A percentile compares a stretch with the other conserved stretches of the same genome.
Evolutionary conservation across 2,797 vertebrate species (phyloP).

Genomic region (Tenualosa ilisha): DNA sequence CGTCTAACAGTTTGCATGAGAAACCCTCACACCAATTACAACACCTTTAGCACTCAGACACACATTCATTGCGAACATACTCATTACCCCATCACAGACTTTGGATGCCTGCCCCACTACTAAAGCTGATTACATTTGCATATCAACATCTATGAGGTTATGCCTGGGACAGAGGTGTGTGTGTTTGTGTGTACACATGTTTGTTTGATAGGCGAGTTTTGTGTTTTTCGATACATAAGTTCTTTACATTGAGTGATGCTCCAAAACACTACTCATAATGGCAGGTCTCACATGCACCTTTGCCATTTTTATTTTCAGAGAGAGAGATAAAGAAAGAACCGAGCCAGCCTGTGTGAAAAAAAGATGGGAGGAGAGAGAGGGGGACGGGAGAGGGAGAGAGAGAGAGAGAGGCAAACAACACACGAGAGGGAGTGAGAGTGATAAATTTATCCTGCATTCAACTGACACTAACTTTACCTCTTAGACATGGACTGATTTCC

Average conservation of each 20-base stretch:
- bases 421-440: background rate
- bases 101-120: background rate
- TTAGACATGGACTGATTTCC: background rate
- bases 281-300: background rate
- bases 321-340: too few species aligned
- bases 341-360: too few species aligned
- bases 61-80: background rate
- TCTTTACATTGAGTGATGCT: background rate
- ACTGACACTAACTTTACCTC: background rate
- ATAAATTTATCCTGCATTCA: background rate
- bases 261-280: background rate
- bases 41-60: background rate
- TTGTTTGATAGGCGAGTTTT: background rate
- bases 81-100: background rate
- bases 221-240: background rate
- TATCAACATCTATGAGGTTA: background rate
- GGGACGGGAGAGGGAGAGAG: too few species aligned
- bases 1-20: background rate
- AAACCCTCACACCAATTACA: background rate
- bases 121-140: background rate
- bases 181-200: background rate
- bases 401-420: background rate
- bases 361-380: too few species aligned
- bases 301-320: background rate
- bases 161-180: background rate